Base-by-base conservation (phyloP, 2,888 invertebrate genomes). In the Cybosia mesomella region DNA sequence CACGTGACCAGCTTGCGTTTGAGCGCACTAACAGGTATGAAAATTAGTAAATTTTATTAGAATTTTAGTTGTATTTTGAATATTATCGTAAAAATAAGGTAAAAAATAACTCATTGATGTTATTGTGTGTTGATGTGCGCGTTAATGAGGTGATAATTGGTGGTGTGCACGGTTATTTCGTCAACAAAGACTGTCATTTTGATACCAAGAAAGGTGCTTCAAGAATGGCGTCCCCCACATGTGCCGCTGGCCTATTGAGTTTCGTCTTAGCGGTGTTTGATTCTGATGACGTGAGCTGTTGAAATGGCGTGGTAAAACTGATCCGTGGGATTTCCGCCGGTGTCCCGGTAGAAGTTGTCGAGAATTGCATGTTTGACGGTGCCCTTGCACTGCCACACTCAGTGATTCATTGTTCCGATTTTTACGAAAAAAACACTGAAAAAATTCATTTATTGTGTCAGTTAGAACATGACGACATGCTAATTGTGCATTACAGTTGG, bases 181-280 rank as follows among this genome's bases (percentile, higher is more conserved):
- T 87, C 91, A 91, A 92, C 91, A 92, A 93, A 92, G 93, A 91
- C 92, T 96, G 96, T 96, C 96, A 96, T 94, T 95, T 95, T 94
- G 95, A 94, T 95, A 95, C 95, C 95, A 92, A 95, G 95, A 95
- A 95, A 94, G 96, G 95, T 96, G 95, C 95, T 95, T 95, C 95
- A 95, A 95, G 96, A 96, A 96, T 96, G 96, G 96, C 96, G 96
- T 96, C 96, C 95, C 95, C 96, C 96, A 96, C 96, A 96, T 96
- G 96, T 96, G 95, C 94, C 92, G 95, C 89, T 89, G 86, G 85
- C 91, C 87, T 89, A 89, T 90, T 89, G 87, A 88, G 90, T 92
- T 91, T 92, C 91, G 87, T 85, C 86, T 90, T 84, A 88, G 85
- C 85, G 82, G 87, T 89, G 87, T 85, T 85, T 85, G 87, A 88